phyloP scores from a whole-genome alignment of 1,140 invertebrate genomes.

The Telenomus remus region DNA sequence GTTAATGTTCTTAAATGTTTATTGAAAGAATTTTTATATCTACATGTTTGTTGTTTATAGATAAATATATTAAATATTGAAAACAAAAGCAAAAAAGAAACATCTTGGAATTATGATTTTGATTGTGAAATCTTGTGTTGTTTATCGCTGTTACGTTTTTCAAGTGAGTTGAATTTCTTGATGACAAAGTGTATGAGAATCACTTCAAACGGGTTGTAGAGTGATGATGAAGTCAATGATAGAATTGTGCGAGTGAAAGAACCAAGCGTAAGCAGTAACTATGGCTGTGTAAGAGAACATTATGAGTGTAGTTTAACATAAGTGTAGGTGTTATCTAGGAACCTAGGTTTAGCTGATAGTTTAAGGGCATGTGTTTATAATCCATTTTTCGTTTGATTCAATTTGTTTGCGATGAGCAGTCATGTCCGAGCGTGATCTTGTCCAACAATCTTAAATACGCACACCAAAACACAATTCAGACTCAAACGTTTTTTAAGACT shows the following conservation, averaged over 20 bases:
- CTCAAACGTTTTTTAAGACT: neutral
- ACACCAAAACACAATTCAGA: conserved; percentile 3
- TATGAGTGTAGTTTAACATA: conserved; percentile 73
- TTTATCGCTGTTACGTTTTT: too few species aligned
- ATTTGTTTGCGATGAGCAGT: conserved; percentile 62
- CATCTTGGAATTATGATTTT: conserved; percentile 1
- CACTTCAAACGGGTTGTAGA: conserved; percentile 24
- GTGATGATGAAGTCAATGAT: conserved; percentile 19
- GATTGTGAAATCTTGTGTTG: too few species aligned
- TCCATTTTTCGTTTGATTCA: conserved; percentile 41
- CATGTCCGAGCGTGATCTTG: conserved; percentile 23
- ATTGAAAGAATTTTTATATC: neutral
- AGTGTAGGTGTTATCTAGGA: conserved; percentile 72
- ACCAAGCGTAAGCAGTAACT: conserved; percentile 67
- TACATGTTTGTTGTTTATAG: neutral
- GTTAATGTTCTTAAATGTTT: conserved; percentile 4
- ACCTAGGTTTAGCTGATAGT: conserved; percentile 71
- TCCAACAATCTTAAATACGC: conserved; percentile 2
- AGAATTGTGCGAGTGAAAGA: conserved; percentile 30
- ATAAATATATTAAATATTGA: too few species aligned
- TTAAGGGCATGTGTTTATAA: conserved; percentile 61
- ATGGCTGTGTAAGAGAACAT: conserved; percentile 75
- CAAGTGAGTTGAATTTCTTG: too few species aligned
- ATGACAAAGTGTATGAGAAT: neutral
- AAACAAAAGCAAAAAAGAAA: too few species aligned